Base-by-base conservation (phyloP, 2,113 vertebrate genomes). In the Pterocles burchelli region DNA sequence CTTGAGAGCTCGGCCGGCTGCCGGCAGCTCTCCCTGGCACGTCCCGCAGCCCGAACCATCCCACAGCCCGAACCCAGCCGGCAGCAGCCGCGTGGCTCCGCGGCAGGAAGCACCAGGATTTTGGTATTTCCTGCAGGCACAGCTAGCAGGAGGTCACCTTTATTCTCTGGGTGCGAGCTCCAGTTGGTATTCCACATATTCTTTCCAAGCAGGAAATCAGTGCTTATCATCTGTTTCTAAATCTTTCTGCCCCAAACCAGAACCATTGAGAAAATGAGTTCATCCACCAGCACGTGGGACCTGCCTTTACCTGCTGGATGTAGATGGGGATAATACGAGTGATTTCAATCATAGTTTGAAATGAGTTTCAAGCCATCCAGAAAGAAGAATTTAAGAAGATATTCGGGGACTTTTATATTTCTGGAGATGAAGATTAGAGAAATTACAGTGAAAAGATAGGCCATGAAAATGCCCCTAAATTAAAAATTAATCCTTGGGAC, bases 201-300 rank as follows among this genome's bases (percentile, higher is more conserved):
- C 43, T 59, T 77, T 41, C 72, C 66, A 52, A 73, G 72, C 79
- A 90, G 95, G 84, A 95, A 77, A 74, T 38, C 31, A 2, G 52
- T 3, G 25, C 58, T 82, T 14, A 24, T 26, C 12, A 20, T 41
- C n/a, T 63, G 46, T 15, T 49, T 68, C 84, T 36, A 43, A 85
- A 45, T 51, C 38, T 34, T 72, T 73, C 62, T 96, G 76, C 94
- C 90, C 93, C 12, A 3, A 81, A 74, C 10, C 58, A 97, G 97
- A 96, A 93, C 63, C 70, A 93, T 24, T 26, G 96, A 82, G 91
- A 96, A 81, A 88, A 97, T 38, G 96, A 95, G 28, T 97, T 98
- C 75, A 77, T 96, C 67, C 97, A 85, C 68, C 67, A 54, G 38
- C 97, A 97, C 6, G 62, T 49, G 6, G 88, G 96, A 51, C 55